Evolutionary conservation across 2,888 invertebrate genomes (phyloP).

Genomic region (Auanema sp.): DNA sequence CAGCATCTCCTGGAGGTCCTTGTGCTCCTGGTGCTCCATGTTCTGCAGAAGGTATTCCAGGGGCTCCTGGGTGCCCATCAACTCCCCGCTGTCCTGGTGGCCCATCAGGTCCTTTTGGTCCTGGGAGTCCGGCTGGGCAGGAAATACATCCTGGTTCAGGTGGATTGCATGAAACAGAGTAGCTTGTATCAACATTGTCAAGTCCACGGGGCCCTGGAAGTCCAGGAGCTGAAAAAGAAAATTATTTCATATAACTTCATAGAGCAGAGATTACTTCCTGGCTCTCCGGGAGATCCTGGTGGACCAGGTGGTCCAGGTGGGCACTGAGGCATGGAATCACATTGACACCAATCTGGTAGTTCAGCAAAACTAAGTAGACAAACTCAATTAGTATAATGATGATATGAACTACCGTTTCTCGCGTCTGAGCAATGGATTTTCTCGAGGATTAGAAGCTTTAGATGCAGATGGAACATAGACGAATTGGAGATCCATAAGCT

Average conservation of each 20-base stretch:
- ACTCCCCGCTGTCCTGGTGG: slow-evolving; percentile 29
- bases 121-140: slow-evolving; percentile 37
- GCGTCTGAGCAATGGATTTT: slow-evolving; percentile 40
- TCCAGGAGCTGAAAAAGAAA: slow-evolving; percentile 35
- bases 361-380: slow-evolving; percentile 27
- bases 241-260: too few species aligned
- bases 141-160: slow-evolving; percentile 29
- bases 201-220: slow-evolving; percentile 33
- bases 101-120: slow-evolving; percentile 32
- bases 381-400: neutral
- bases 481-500: slow-evolving; percentile 44
- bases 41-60: slow-evolving; percentile 13
- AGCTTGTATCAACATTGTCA: slow-evolving; percentile 25
- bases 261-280: slow-evolving; percentile 36
- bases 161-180: slow-evolving; percentile 14
- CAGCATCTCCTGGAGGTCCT: slow-evolving; percentile 19
- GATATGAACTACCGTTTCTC: slow-evolving; percentile 20
- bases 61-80: slow-evolving; percentile 29
- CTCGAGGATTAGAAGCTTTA: slow-evolving; percentile 23
- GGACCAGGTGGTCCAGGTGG: slow-evolving; percentile 46
- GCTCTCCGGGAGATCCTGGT: slow-evolving; percentile 41
- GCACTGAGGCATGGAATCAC: slow-evolving; percentile 42
- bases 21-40: slow-evolving; percentile 14
- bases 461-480: slow-evolving; percentile 25
- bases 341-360: slow-evolving; percentile 46